Percentiles rank a stretch among this genome's conserved stretches.
Evolutionary conservation across 2,888 invertebrate species (phyloP).

Genomic region (Rhagium mordax): DNA sequence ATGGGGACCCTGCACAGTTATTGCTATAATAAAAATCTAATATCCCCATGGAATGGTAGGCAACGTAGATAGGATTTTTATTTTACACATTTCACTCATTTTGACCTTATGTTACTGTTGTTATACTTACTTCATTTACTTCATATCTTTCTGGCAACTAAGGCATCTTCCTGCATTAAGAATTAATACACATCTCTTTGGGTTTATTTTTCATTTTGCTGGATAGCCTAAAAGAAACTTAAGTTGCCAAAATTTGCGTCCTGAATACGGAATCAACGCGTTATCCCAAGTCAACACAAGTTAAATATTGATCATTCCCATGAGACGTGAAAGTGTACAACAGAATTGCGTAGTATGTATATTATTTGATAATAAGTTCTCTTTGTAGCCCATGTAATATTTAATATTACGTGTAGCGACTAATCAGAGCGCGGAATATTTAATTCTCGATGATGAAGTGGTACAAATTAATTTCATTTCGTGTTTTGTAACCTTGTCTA

Average conservation of each 20-base stretch:
- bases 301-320: neutral
- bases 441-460: neutral
- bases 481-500: neutral
- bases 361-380: neutral
- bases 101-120: neutral
- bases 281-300: neutral
- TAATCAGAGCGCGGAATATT: neutral
- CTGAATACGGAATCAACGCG: slow-evolving; percentile 9
- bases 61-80: neutral
- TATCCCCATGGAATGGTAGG: neutral
- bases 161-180: neutral
- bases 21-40: neutral
- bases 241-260: neutral
- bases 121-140: no score
- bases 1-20: neutral
- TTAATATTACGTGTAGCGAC: neutral
- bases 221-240: neutral
- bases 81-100: neutral
- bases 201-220: slow-evolving; percentile 8
- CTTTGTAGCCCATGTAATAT: neutral
- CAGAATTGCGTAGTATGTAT: neutral
- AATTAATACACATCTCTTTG: neutral
- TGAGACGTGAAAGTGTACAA: neutral
- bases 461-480: neutral
- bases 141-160: no score